Conservation (phyloP, 2,888 invertebrate genomes). For the Dynastes maya region DNA sequence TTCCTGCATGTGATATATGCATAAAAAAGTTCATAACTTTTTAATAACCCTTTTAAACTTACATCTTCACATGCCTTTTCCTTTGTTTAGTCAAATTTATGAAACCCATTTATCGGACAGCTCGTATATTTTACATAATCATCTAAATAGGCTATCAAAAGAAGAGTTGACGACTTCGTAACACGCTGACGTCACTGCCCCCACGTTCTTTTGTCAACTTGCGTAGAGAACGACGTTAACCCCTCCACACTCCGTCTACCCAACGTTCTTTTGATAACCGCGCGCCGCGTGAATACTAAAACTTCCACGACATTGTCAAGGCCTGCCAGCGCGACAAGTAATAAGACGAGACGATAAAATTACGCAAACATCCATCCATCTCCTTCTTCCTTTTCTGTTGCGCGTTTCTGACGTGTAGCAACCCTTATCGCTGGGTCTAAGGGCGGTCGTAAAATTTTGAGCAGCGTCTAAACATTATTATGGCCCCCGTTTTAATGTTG, state of each 20-base stretch:
- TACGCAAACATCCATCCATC: constrained; percentile 32
- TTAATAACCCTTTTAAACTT: no score
- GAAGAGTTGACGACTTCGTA: constrained; percentile 25
- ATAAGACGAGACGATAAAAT: constrained; percentile 44
- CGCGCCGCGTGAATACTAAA: constrained; percentile 14
- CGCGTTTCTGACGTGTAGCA: neutral
- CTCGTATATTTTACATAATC: constrained; percentile 27
- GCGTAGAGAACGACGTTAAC: constrained; percentile 30
- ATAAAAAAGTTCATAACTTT: no score
- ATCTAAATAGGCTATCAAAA: constrained; percentile 40
- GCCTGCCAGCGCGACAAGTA: constrained; percentile 38
- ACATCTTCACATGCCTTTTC: no score
- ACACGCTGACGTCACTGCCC: constrained; percentile 35
- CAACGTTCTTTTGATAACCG: neutral
- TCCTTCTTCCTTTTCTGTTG: constrained; percentile 8
- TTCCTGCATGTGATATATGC: no score
- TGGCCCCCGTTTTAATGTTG: constrained; percentile 30
- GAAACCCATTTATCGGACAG: no score
- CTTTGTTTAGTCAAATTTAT: no score
- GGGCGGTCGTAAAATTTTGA: constrained; percentile 37
- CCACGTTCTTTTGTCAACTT: constrained; percentile 30
- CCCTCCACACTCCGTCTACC: neutral
- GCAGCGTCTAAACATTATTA: constrained; percentile 32
- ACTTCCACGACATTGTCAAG: constrained; percentile 43
- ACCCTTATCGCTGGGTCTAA: constrained; percentile 36